These are phyloP conservation scores for Orientallactaga bullata DNA, from an alignment of 2,113 vertebrate species.

Conservation along the genomic window DNA sequence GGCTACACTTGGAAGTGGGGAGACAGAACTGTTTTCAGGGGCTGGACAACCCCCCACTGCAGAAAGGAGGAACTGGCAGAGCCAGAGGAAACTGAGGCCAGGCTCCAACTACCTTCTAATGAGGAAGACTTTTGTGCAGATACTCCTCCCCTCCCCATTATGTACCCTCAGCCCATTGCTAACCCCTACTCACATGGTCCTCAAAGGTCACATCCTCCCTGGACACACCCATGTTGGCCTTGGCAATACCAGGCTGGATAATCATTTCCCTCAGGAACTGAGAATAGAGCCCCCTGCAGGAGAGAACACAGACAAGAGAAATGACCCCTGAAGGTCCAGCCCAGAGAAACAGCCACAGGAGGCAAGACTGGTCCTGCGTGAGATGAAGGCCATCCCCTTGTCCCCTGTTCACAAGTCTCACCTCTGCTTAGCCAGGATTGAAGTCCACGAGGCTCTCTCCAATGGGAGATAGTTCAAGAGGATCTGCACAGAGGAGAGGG, in stretches of 20 bases:
- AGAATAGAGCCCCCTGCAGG: slow-evolving; percentile 93
- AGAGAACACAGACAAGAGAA: not conserved
- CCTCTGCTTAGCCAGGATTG: slow-evolving; percentile 96
- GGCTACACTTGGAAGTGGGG: no score
- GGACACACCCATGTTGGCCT: slow-evolving; percentile 96
- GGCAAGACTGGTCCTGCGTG: not conserved
- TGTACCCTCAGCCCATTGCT: not conserved
- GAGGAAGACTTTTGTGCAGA: no score
- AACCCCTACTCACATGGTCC: slow-evolving; percentile 93
- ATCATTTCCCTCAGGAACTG: slow-evolving; percentile 99
- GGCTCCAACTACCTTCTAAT: not conserved
- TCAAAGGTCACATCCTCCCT: slow-evolving; percentile 98
- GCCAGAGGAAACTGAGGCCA: not conserved
- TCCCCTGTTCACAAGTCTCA: slow-evolving; percentile 73
- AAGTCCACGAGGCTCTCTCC: slow-evolving; percentile 93
- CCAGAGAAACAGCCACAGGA: not conserved
- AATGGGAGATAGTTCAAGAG: slow-evolving; percentile 97
- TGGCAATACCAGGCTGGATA: slow-evolving; percentile 98
- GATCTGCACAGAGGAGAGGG: slow-evolving; percentile 87
- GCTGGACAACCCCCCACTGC: not conserved
- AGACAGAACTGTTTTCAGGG: not conserved
- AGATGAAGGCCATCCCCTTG: fast-evolving
- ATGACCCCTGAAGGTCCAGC: not conserved
- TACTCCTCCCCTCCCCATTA: not conserved
- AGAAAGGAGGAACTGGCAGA: not conserved